Evolutionary conservation across 2,113 vertebrate genomes (phyloP), one percentile per base, ranked within the genome.

Genomic region (Smithornis capensis): DNA sequence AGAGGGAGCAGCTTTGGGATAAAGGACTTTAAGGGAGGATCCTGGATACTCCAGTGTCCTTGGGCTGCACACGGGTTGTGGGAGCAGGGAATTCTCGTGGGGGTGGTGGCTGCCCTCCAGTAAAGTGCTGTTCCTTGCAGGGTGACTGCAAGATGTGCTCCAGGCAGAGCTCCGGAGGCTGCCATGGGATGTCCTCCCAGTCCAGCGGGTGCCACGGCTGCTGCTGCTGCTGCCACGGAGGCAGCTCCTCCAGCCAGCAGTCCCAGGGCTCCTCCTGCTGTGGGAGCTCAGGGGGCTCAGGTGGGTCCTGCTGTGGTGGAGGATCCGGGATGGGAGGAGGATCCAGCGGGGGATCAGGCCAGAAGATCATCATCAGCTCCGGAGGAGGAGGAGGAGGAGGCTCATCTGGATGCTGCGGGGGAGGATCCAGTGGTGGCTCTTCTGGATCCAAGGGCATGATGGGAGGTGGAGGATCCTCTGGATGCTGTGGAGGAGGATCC

Each of bases 31-130:
- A 33, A 19, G 31, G 18, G 1, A 8, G 2, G 11, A 31, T 40
- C 42, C 38, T 35, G 28, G 16, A 9, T 38, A 2, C 16, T 2
- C 4, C 24, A 53, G 13, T 9, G 28, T 2, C 1, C 1, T 21
- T 31, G 17, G 25, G 45, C 4, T n/a, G 27, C 6, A 28, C 14
- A 1, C 0, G 3, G 10, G 2, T 28, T 22, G 5, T 5, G 1
- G 29, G 7, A 12, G 21, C 6, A 37, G 13, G 9, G 44, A 42
- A 7, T 23, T 27, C 18, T 50, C 0, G 0, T 24, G 23, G 23
- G 1, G 9, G 4, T 2, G 25, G 2, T 12, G 28, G 10, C 4
- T 8, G 24, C 21, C 35, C n/a, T 7, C 17, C 24, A 69, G 18
- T 62, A 50, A 70, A 59, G 37, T 23, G 0, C 3, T 63, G 4